These are phyloP conservation scores for Priocnemis perturbator DNA, from an alignment of 2,888 invertebrate genomes.

Conservation along the genomic window DNA sequence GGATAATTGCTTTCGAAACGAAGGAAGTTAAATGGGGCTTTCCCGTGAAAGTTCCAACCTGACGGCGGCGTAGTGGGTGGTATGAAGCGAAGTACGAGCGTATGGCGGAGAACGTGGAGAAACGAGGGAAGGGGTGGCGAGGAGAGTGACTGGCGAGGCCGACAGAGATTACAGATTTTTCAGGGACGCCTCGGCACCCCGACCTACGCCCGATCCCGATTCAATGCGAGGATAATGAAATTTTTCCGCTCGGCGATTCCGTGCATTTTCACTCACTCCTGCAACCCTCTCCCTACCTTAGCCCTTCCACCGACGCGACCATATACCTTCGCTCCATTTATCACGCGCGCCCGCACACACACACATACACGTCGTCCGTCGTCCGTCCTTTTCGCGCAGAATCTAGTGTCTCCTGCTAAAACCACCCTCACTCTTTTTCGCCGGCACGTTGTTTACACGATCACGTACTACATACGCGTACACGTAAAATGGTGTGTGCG, in stretches of 20 bases:
- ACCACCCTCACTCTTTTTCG: slow-evolving; percentile 22
- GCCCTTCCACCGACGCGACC: slow-evolving; percentile 15
- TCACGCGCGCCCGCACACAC: slow-evolving; percentile 9
- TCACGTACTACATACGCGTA: slow-evolving; percentile 27
- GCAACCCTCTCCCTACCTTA: slow-evolving; percentile 6
- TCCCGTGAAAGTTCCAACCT: slow-evolving; percentile 2
- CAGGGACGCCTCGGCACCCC: slow-evolving; percentile 33
- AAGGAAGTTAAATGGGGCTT: slow-evolving; percentile 53
- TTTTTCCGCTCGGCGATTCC: slow-evolving; percentile 60
- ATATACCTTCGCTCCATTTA: slow-evolving; percentile 32
- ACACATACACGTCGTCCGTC: slow-evolving; percentile 19
- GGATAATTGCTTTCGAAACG: slow-evolving; percentile 51
- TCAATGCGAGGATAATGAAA: slow-evolving; percentile 67
- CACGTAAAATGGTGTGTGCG: slow-evolving; percentile 21
- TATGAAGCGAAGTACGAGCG: slow-evolving; percentile 28
- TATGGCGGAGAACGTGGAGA: slow-evolving; percentile 18
- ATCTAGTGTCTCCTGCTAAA: slow-evolving; percentile 16
- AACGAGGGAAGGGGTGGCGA: slow-evolving; percentile 19
- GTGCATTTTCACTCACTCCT: slow-evolving; percentile 28
- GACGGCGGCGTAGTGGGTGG: slow-evolving; percentile 20
- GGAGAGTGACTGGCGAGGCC: slow-evolving; percentile 8
- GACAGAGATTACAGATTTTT: slow-evolving; percentile 57
- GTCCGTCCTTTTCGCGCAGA: slow-evolving; percentile 12
- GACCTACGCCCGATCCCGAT: slow-evolving; percentile 53
- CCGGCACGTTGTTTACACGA: slow-evolving; percentile 44